Conservation (phyloP, 2,888 invertebrate genomes). For the Drosophila birchii region DNA sequence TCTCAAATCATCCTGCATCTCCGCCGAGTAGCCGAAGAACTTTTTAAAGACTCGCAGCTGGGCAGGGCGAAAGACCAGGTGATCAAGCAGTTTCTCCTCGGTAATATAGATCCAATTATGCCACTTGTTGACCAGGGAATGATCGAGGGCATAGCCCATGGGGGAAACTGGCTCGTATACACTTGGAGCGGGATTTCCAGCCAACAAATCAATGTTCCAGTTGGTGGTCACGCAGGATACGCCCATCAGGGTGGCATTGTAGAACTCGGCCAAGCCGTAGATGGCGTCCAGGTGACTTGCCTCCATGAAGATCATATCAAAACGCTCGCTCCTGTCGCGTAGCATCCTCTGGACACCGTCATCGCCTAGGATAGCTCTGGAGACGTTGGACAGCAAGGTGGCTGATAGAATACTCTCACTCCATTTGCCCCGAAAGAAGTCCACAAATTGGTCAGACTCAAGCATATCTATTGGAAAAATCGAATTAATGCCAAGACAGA, state of each 20-base stretch:
- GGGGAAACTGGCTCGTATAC: constrained; percentile 60
- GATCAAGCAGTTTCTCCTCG: constrained; percentile 58
- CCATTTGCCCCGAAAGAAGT: constrained; percentile 45
- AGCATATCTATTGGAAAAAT: constrained; percentile 9
- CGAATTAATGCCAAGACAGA: too few species aligned
- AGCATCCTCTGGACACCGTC: constrained; percentile 19
- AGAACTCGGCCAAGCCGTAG: constrained; percentile 74
- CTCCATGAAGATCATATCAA: constrained; percentile 61
- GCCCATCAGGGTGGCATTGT: constrained; percentile 74
- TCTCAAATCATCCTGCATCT: constrained; percentile 47
- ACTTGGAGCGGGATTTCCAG: constrained; percentile 68
- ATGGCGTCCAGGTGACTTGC: constrained; percentile 77
- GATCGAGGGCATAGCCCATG: constrained; percentile 32
- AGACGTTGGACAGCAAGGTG: constrained; percentile 2
- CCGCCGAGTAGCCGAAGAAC: constrained; percentile 43
- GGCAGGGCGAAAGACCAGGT: constrained; percentile 47
- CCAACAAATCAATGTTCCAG: constrained; percentile 64
- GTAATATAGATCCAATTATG: constrained; percentile 61
- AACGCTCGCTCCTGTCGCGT: constrained; percentile 18
- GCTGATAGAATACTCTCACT: neutral
- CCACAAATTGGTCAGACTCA: neutral
- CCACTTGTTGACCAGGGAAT: constrained; percentile 29
- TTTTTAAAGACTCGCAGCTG: constrained; percentile 45
- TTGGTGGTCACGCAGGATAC: constrained; percentile 56
- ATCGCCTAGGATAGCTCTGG: constrained; percentile 14